Percentiles rank a stretch among this genome's conserved stretches.
phyloP scores from a whole-genome alignment of 2,888 invertebrate species.

The Synergus gifuensis region DNA sequence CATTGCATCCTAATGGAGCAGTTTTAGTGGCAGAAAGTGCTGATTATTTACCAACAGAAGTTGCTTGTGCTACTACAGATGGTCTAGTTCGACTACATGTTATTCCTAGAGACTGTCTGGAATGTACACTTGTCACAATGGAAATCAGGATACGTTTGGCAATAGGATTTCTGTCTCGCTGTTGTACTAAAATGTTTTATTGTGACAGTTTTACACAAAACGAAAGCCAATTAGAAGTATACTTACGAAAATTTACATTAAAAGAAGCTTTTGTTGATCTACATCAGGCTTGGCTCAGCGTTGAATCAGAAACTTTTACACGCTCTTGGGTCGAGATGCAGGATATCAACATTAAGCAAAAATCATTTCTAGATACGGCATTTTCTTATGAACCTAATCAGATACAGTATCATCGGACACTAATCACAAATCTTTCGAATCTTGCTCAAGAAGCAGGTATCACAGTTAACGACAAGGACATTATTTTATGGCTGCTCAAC shows the following conservation, averaged over 20 bases:
- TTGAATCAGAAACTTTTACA: constrained; percentile 76
- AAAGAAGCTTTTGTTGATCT: constrained; percentile 78
- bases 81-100: constrained; percentile 72
- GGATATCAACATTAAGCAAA: constrained; percentile 59
- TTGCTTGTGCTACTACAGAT: constrained; percentile 74
- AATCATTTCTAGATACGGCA: background rate
- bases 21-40: constrained; percentile 75
- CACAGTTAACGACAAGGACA: constrained; percentile 62
- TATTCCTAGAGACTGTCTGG: constrained; percentile 66
- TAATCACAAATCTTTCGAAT: constrained; percentile 63
- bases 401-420: constrained; percentile 39
- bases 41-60: constrained; percentile 73
- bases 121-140: constrained; percentile 69
- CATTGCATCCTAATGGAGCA: constrained; percentile 76
- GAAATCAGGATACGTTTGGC: constrained; percentile 76
- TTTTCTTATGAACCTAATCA: background rate
- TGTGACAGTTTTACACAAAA: constrained; percentile 20
- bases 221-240: constrained; percentile 50
- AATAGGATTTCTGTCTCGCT: constrained; percentile 63
- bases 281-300: constrained; percentile 77
- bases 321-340: constrained; percentile 72
- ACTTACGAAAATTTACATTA: constrained; percentile 70
- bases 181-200: constrained; percentile 49
- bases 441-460: constrained; percentile 67
- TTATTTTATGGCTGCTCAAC: constrained; percentile 68